Evolutionary conservation across 1,140 invertebrate genomes (phyloP), one percentile per base, ranked within the genome.

Genomic region (Drosophila eugracilis): DNA sequence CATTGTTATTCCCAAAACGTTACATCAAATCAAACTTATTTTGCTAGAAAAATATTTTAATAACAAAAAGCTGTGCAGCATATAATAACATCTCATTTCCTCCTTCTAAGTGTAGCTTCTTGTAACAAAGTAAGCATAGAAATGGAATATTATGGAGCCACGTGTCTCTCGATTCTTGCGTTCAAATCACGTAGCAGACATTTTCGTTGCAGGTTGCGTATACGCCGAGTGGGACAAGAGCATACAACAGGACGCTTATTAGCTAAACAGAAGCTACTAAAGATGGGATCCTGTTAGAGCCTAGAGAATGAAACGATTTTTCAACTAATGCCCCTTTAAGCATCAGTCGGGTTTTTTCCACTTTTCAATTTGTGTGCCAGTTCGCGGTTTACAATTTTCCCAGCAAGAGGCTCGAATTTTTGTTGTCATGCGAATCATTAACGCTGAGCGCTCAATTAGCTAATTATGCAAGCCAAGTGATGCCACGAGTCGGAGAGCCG

Each of bases 151-250:
- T 83, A 67, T 5, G 73, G 63, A 28, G 81, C 66, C 47, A 79
- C 76, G 80, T 85, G 80, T 73, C 32, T 39, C 52, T 49, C 41
- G 34, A 55, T 70, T 86, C 77, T 54, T 47, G 71, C 37, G 78
- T 70, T 54, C 75, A 78, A 86, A 88, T 88, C 83, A 88, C 83
- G 83, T 88, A 83, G 75, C 78, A 89, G 71, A 75, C 83, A 83
- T 88, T 83, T 74, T 69, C 57, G 70, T 57, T 75, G 74, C 70
- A 83, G 48, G 83, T 75, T 88, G 83, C 78, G 83, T 83, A 89
- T 88, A 88, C 83, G 83, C 70, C 71, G 74, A 74, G 41, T 86
- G 70, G 50, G 48, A 52, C 78, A 42, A 19, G 21, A 55, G 42
- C 60, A 59, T 66, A 71, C 44, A 36, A 34, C 55, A 74, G 62